Evolutionary conservation across 2,888 invertebrate genomes (phyloP), one percentile per base, ranked within the genome.

Genomic region (Dyspetes luteomarginatus): DNA sequence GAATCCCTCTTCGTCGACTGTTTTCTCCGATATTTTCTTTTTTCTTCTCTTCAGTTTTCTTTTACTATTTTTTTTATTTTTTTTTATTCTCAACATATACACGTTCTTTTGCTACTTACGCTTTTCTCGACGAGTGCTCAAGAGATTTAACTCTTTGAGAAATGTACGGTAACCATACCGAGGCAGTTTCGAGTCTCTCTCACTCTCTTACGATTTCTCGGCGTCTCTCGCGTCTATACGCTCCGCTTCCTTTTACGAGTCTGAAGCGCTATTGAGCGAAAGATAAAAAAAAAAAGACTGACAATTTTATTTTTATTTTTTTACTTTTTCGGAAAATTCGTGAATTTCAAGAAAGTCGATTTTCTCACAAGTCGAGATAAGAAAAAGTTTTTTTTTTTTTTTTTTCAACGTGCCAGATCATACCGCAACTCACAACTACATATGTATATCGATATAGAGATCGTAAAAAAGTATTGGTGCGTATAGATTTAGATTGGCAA

Each of bases 61-160:
- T 48, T 17, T 5, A 9, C 43, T n/a, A n/a, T n/a, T 48, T 15
- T 17, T 17, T 17, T 17, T n/a, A 1, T 36, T 7, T 12, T 12
- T 12, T 36, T 36, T 12, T 15, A 60, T 22, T 28, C 26, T 60
- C 17, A 12, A 41, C 19, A 17, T 43, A 55, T 68, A 67, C 52
- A 43, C 36, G 52, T 65, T 65, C 41, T 65, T 50, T 50, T 22
- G 28, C 64, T 64, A 58, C 62, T 73, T 45, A 75, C 64, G 58
- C 60, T 71, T 75, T 75, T 71, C 65, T 71, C 74, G 64, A 74
- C 68, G 74, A 79, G 78, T 43, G 74, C 64, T 55, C 68, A 55
- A 74, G 64, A 50, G 64, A 74, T 75, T 79, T 52, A 62, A 74
- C 45, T 71, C 79, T 71, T 75, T 80, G 80, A 75, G 68, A 71